Percentiles rank a stretch among this genome's conserved stretches.
Evolutionary conservation across 2,113 vertebrate genomes (phyloP).

Genomic region (Hydrolagus affinis): DNA sequence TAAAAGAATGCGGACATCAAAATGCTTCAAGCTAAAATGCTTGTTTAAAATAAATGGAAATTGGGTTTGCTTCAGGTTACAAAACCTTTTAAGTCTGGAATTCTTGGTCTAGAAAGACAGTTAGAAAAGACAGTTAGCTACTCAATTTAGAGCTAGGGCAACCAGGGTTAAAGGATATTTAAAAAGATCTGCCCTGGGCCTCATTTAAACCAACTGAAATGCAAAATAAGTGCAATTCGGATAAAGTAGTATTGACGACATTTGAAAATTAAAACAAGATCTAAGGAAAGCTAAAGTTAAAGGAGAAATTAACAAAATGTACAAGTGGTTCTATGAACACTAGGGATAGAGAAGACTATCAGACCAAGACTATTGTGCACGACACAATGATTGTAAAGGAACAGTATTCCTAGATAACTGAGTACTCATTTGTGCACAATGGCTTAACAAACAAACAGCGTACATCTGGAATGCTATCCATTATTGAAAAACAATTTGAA

Average conservation of each 20-base stretch:
- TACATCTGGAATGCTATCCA: background rate
- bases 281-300: too few relatives aligned
- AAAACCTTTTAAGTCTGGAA: background rate
- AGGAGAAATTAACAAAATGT: too few relatives aligned
- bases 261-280: too few relatives aligned
- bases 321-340: too few relatives aligned
- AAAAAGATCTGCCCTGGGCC: too few relatives aligned
- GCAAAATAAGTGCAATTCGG: too few relatives aligned
- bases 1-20: background rate
- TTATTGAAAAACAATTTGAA: background rate
- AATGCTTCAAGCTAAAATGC: background rate
- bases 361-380: background rate
- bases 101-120: too few relatives aligned
- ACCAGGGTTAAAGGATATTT: too few relatives aligned
- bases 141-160: too few relatives aligned
- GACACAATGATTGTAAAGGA: background rate
- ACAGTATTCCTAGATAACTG: background rate
- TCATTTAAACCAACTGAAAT: too few relatives aligned
- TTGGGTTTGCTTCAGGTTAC: background rate
- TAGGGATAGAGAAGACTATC: background rate
- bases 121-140: too few relatives aligned
- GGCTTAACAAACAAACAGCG: background rate
- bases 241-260: too few relatives aligned
- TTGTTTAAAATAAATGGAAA: background rate
- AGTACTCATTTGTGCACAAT: background rate